Evolutionary conservation across 2,888 invertebrate genomes (phyloP), one percentile per base, ranked within the genome.

Genomic region (Aphodius sticticus): DNA sequence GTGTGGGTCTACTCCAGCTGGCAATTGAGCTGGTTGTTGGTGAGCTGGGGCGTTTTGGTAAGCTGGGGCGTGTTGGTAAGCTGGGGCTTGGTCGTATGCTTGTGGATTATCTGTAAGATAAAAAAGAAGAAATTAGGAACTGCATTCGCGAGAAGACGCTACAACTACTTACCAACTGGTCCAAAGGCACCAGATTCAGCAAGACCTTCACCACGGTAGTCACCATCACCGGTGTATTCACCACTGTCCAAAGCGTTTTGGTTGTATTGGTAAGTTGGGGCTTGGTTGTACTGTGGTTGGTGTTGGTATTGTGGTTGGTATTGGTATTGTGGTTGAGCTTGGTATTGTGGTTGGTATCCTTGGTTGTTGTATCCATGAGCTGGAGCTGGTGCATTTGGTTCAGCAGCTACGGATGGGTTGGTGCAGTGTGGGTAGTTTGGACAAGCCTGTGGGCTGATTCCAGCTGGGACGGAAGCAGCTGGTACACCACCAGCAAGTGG

Each of bases 181-280:
- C 69, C 69, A 69, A 77, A 72, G 26, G 53, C 89, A 77, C 88
- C 88, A 84, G 89, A 87, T 85, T 89, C 89, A 71, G 87, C 87
- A 16, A 89, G 85, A 78, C 89, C 89, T 87, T 89, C 89, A 12
- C 89, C 89, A 81, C 85, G 88, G 85, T 88, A 89, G 82, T 89
- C 89, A 72, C 88, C 88, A 83, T 89, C 88, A 77, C 88, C 89
- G 79, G 86, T 87, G 85, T 89, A 88, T 82, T 85, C 87, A 70
- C 88, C 88, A 78, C 84, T 84, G 82, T 88, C 87, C 79, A 89
- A 83, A 78, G 86, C 86, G 36, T 74, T 74, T 36, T 36, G 81
- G 71, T 83, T 82, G 77, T 84, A 83, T 72, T 83, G 83, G 69
- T 84, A 83, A 26, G 16, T 5, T 72, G 16, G 35, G 16, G 15